These are phyloP conservation scores for Ichneumoninae sp. DNA, from an alignment of 2,888 invertebrate species.

Conservation along the genomic window DNA sequence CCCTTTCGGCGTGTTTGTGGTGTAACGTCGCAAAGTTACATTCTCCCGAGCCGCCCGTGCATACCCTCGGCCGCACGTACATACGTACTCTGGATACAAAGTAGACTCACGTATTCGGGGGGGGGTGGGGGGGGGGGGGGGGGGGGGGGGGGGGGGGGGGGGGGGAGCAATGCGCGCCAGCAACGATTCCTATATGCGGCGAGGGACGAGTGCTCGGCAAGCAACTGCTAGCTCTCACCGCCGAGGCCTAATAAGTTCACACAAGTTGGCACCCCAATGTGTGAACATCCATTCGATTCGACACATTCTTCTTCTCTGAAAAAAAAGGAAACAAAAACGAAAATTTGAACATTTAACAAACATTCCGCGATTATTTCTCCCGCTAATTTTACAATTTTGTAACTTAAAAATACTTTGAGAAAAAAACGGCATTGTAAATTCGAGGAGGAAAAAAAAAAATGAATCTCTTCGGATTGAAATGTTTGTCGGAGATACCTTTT, in stretches of 20 bases:
- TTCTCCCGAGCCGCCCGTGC: slow-evolving; percentile 73
- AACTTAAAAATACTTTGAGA: not conserved
- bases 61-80: slow-evolving; percentile 37
- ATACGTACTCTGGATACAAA: slow-evolving; percentile 33
- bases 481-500: too few species aligned
- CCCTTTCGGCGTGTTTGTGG: slow-evolving; percentile 81
- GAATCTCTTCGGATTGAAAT: too few species aligned
- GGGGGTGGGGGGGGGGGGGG: slow-evolving; percentile 32
- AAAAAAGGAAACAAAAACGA: not conserved
- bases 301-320: not conserved
- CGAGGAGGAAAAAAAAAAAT: too few species aligned
- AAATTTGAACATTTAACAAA: not conserved
- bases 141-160: slow-evolving; percentile 35
- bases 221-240: slow-evolving; percentile 58
- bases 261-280: slow-evolving; percentile 70
- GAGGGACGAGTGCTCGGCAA: slow-evolving; percentile 55
- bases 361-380: not conserved
- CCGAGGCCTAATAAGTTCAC: slow-evolving; percentile 74
- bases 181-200: slow-evolving; percentile 35
- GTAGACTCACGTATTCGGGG: slow-evolving; percentile 33
- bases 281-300: slow-evolving; percentile 57
- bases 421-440: not conserved
- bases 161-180: slow-evolving; percentile 18
- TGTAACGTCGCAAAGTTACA: slow-evolving; percentile 81
- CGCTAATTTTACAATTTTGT: not conserved